Evolutionary conservation across 2,113 vertebrate genomes (phyloP).

Genomic region (Variabilichromis moorii): DNA sequence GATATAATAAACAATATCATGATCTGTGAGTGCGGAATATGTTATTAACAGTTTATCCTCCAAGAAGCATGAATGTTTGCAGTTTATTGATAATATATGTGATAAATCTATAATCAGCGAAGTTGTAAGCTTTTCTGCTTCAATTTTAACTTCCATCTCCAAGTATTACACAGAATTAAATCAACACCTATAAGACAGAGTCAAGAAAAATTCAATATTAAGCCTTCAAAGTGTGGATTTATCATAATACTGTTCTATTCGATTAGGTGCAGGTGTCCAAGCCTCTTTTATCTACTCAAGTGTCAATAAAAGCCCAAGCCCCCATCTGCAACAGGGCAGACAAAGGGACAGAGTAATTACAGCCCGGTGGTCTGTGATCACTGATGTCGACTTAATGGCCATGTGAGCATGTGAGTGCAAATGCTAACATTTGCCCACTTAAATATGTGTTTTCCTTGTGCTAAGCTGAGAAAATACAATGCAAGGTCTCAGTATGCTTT

Average conservation of each 20-base stretch:
- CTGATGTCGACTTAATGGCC: neutral
- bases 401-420: neutral
- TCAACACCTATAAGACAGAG: neutral
- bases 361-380: neutral
- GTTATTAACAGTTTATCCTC: neutral
- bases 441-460: neutral
- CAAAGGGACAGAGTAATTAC: neutral
- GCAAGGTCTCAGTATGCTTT: neutral
- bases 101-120: neutral
- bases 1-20: neutral
- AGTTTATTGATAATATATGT: neutral
- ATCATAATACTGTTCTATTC: neutral
- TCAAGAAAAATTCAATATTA: neutral
- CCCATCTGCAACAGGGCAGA: slow-evolving; percentile 2
- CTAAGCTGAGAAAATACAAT: neutral
- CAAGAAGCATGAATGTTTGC: neutral
- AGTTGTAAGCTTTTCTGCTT: neutral
- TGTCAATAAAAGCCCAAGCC: neutral
- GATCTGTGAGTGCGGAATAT: neutral
- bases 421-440: neutral
- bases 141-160: neutral
- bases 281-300: neutral
- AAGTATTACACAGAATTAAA: neutral
- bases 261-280: neutral
- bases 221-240: neutral